Conservation (phyloP, 1,140 invertebrate species). For the Scaptomyza hsui region DNA sequence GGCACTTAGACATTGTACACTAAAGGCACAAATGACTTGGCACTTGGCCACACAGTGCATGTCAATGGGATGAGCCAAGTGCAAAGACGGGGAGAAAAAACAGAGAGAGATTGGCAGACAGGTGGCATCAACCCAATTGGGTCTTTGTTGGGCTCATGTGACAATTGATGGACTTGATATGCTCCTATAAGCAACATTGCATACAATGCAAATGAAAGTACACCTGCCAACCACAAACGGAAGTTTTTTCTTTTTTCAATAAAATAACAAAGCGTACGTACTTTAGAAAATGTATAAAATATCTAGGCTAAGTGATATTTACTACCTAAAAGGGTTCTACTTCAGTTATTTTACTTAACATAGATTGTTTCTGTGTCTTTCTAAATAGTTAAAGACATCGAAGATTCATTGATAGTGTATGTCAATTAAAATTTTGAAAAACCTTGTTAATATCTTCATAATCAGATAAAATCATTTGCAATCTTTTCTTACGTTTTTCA, state of each 20-base stretch:
- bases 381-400: no score
- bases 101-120: constrained; percentile 12
- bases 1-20: constrained; percentile 19
- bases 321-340: background rate
- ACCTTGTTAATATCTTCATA: no score
- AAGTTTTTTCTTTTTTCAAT: background rate
- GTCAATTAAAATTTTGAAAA: no score
- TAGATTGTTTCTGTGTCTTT: no score
- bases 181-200: constrained; percentile 23
- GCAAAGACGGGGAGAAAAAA: no score
- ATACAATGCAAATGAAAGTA: constrained; percentile 26
- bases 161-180: constrained; percentile 42
- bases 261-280: constrained; percentile 3
- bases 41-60: constrained; percentile 16
- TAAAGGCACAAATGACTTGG: constrained; percentile 11
- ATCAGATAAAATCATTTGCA: background rate
- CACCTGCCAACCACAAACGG: background rate
- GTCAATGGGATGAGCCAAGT: constrained; percentile 3
- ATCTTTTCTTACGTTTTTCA: no score
- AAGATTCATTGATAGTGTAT: no score
- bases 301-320: constrained; percentile 1
- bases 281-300: background rate
- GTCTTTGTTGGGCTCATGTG: constrained; percentile 30
- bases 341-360: background rate
- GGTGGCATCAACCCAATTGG: constrained; percentile 31